Evolutionary conservation across 2,888 invertebrate species (phyloP).

Genomic region (Acleris holmiana): DNA sequence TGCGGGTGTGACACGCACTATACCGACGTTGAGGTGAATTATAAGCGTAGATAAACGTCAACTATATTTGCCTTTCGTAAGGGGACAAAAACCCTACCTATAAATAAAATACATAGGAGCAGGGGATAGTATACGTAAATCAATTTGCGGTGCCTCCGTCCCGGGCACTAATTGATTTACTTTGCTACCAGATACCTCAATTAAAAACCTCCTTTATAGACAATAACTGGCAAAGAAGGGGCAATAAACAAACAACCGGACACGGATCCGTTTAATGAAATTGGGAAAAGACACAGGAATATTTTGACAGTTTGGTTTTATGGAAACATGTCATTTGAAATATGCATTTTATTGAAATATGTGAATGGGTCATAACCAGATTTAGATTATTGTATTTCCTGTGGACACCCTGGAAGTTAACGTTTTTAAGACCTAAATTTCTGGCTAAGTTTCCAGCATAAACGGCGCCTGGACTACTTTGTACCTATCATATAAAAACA

Average conservation of each 20-base stretch:
- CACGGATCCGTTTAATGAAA: conserved; percentile 29
- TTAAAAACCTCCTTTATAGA: conserved; percentile 72
- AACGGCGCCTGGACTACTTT: too few species aligned
- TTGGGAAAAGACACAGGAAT: neutral
- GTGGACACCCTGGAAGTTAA: too few species aligned
- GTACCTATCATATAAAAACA: too few species aligned
- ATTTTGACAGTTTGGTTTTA: neutral
- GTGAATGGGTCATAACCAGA: too few species aligned
- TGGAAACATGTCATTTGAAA: neutral
- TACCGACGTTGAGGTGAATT: too few species aligned
- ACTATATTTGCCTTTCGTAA: conserved; percentile 9
- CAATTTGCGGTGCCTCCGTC: conserved; percentile 61
- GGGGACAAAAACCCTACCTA: conserved; percentile 10
- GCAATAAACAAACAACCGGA: conserved; percentile 48
- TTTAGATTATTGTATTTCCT: too few species aligned
- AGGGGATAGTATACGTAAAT: conserved; percentile 54
- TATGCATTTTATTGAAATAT: too few species aligned
- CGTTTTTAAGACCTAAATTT: too few species aligned
- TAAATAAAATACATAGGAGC: conserved; percentile 45
- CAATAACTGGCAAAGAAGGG: conserved; percentile 52
- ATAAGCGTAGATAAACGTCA: neutral
- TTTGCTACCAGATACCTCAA: conserved; percentile 74
- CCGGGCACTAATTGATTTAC: conserved; percentile 78
- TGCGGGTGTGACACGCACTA: too few species aligned
- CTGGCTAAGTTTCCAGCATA: too few species aligned